Conservation (phyloP, 2,888 invertebrate species). For the Disparrhopalites patrizii region DNA sequence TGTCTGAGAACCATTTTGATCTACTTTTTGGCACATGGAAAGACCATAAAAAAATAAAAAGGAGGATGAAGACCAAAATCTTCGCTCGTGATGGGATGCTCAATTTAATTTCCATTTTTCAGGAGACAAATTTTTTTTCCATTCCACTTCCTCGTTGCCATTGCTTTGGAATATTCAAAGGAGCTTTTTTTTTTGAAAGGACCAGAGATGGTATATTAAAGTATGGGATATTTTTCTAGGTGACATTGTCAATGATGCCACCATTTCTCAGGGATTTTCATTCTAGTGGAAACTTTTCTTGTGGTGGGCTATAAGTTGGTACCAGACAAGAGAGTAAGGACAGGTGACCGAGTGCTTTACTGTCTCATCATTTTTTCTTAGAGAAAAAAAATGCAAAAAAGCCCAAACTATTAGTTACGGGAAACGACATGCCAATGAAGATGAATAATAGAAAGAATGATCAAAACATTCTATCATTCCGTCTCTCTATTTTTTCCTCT, state of each 20-base stretch:
- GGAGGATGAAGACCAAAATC: background rate
- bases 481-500: background rate
- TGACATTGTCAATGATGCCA: slow-evolving; percentile 22
- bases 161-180: background rate
- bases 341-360: background rate
- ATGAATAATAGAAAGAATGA: background rate
- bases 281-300: too few species aligned
- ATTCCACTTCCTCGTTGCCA: background rate
- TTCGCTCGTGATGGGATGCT: slow-evolving; percentile 13
- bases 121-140: background rate
- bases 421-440: too few species aligned
- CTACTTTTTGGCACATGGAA: background rate
- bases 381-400: too few species aligned
- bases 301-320: too few species aligned
- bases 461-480: background rate
- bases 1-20: background rate
- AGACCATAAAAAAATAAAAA: background rate
- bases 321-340: background rate
- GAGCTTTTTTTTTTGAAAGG: background rate
- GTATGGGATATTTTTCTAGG: slow-evolving; percentile 14
- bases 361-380: background rate
- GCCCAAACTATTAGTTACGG: too few species aligned
- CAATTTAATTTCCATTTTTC: slow-evolving; percentile 13
- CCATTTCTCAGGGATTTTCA: too few species aligned
- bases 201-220: background rate